These are phyloP conservation scores for Eupithecia exiguata DNA, from an alignment of 2,888 invertebrate species.

Conservation along the genomic window DNA sequence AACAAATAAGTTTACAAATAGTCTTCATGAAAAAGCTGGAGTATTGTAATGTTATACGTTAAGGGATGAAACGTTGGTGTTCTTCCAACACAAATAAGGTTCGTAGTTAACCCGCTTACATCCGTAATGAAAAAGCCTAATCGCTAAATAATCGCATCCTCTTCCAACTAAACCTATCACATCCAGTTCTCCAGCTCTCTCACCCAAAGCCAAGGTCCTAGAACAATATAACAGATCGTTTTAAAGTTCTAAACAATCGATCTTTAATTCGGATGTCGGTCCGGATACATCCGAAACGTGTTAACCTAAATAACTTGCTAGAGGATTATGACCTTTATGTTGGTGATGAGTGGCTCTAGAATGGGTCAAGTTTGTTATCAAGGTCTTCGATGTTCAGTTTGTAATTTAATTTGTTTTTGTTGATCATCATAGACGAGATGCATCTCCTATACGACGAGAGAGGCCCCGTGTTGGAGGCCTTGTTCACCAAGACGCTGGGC, in stretches of 20 bases:
- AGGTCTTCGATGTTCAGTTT: constrained; percentile 16
- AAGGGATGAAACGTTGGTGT: no score
- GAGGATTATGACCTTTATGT: constrained; percentile 37
- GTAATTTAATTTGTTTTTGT: not conserved
- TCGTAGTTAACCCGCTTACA: no score
- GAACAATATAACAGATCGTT: constrained; percentile 42
- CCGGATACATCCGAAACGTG: constrained; percentile 38
- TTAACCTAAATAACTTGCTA: constrained; percentile 28
- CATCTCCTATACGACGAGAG: constrained; percentile 99
- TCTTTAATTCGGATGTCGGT: constrained; percentile 39
- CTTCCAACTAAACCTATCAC: not conserved
- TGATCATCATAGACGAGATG: constrained; percentile 96
- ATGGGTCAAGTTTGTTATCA: constrained; percentile 24
- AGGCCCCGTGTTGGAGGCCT: constrained; percentile 97
- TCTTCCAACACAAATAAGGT: no score
- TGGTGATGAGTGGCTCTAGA: not conserved
- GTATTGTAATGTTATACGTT: no score
- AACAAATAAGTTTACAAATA: no score
- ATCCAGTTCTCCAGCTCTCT: constrained; percentile 13
- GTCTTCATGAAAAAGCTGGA: no score
- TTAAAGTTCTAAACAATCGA: constrained; percentile 39
- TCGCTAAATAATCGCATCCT: not conserved
- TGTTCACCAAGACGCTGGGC: constrained; percentile 95
- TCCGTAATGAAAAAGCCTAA: no score
- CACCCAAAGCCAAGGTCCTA: constrained; percentile 42